Percentiles rank a stretch among this genome's conserved stretches.
phyloP scores from a whole-genome alignment of 1,140 invertebrate species.

The Sitodiplosis mosellana region DNA sequence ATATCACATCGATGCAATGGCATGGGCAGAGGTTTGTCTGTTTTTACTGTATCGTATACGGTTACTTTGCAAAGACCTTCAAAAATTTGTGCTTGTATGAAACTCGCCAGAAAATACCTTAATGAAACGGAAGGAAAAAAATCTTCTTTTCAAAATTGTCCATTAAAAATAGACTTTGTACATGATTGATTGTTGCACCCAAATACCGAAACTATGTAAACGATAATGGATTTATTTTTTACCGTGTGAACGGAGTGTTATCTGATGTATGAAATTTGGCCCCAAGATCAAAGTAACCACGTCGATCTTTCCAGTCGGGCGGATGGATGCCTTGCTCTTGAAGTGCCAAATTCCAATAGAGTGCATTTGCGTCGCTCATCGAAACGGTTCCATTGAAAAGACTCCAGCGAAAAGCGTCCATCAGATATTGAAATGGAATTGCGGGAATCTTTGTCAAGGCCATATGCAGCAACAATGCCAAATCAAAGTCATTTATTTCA shows the following conservation, averaged over 20 bases:
- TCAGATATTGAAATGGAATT: constrained; percentile 48
- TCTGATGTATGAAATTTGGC: constrained; percentile 52
- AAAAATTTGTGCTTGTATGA: constrained; percentile 60
- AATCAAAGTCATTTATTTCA: constrained; percentile 4
- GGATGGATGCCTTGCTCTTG: constrained; percentile 42
- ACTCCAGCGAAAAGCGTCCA: constrained; percentile 60
- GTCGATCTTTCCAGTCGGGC: constrained; percentile 26
- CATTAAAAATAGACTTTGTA: too few relatives aligned
- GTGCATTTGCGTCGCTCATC: constrained; percentile 31
- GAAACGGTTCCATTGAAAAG: constrained; percentile 42
- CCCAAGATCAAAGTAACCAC: constrained; percentile 44
- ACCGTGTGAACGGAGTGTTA: constrained; percentile 50
- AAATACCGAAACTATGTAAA: too few relatives aligned
- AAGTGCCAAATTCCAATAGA: constrained; percentile 43
- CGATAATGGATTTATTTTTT: too few relatives aligned
- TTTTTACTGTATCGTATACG: constrained; percentile 32
- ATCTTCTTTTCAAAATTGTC: background rate
- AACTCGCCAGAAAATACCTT: constrained; percentile 53
- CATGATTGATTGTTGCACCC: too few relatives aligned
- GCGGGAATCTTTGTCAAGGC: constrained; percentile 57
- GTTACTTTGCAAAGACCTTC: constrained; percentile 45
- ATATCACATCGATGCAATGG: constrained; percentile 48
- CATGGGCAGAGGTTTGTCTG: constrained; percentile 20
- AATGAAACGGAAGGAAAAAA: background rate
- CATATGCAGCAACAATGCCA: constrained; percentile 27